These are phyloP conservation scores for Myripristis murdjan DNA, from an alignment of 2,797 vertebrate species.

Conservation along the genomic window DNA sequence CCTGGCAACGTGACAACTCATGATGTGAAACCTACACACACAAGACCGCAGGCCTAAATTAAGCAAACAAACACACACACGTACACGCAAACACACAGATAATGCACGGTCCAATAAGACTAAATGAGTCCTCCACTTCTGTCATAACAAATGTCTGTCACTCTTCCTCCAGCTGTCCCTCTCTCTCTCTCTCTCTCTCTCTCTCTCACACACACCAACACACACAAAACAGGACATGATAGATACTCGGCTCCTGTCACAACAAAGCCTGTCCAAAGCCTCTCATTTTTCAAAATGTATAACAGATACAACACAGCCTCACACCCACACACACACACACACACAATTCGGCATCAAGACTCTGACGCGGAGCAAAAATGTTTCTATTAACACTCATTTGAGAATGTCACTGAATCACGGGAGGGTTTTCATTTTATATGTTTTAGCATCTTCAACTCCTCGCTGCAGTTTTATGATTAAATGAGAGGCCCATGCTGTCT, in stretches of 20 bases:
- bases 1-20: background rate
- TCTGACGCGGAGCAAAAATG: constrained; percentile 5
- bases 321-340: constrained; percentile 4
- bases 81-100: constrained; percentile 21
- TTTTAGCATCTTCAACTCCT: too few relatives aligned
- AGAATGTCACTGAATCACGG: too few relatives aligned
- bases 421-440: too few relatives aligned
- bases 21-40: constrained; percentile 7
- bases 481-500: too few relatives aligned
- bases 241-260: constrained; percentile 57
- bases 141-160: constrained; percentile 53
- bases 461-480: too few relatives aligned
- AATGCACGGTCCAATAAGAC: constrained; percentile 45
- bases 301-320: constrained; percentile 8
- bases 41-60: constrained; percentile 16
- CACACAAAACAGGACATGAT: constrained; percentile 33
- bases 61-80: constrained; percentile 7
- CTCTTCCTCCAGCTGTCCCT: constrained; percentile 38
- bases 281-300: constrained; percentile 46
- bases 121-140: constrained; percentile 44
- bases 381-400: too few relatives aligned
- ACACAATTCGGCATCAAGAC: constrained; percentile 4
- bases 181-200: constrained; percentile 9
- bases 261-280: constrained; percentile 54
- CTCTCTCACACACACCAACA: constrained; percentile 12